These are phyloP conservation scores for Panurus biarmicus DNA, from an alignment of 2,113 vertebrate species.

Conservation along the genomic window DNA sequence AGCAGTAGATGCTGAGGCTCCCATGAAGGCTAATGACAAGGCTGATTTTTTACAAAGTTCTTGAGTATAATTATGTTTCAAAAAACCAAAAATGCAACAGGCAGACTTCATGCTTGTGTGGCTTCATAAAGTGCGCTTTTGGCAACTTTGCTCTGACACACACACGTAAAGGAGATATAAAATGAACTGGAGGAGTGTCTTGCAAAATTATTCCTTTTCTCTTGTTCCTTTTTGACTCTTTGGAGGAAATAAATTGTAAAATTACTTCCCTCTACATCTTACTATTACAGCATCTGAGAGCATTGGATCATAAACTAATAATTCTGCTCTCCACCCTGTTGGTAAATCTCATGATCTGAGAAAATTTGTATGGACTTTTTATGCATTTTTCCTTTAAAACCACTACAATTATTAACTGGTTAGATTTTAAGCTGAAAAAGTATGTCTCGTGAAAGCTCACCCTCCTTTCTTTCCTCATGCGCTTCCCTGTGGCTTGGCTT, in stretches of 20 bases:
- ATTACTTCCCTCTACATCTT: neutral
- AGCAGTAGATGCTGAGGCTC: slow-evolving; percentile 13
- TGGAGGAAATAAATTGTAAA: neutral
- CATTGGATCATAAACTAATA: neutral
- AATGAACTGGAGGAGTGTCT: neutral
- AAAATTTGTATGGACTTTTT: neutral
- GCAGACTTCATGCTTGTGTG: neutral
- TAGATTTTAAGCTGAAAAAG: neutral
- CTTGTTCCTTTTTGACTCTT: neutral
- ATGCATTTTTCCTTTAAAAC: neutral
- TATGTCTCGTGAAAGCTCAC: neutral
- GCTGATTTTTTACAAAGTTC: slow-evolving; percentile 25
- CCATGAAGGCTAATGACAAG: slow-evolving; percentile 32
- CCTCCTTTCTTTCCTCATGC: neutral
- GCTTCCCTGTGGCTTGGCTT: neutral
- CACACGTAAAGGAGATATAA: neutral
- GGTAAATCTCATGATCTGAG: neutral
- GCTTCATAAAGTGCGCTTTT: neutral
- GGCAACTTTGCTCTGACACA: neutral
- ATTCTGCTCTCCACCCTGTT: neutral
- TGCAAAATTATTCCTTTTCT: neutral
- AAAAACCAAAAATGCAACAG: neutral
- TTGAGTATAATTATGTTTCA: neutral
- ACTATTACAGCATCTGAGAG: neutral
- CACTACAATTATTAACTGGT: neutral